Evolutionary conservation across 2,113 vertebrate genomes (phyloP), one percentile per base, ranked within the genome.

Genomic region (Tichodroma muraria): DNA sequence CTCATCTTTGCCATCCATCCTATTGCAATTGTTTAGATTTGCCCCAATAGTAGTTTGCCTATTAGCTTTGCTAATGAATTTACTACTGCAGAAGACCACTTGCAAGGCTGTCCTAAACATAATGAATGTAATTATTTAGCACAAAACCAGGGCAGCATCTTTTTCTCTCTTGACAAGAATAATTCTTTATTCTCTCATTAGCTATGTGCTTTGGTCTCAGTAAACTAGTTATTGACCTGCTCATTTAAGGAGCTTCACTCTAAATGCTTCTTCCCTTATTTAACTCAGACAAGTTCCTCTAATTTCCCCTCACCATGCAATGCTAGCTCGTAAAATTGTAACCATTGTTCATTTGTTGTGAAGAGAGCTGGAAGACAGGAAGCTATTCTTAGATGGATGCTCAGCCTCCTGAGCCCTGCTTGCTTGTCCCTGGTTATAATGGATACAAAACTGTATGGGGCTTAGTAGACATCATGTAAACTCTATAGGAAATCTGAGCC

Each of bases 81-180:
- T 98, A 97, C 97, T 96, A 96, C 96, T 95, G 96, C 95, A 96
- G 94, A 97, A 91, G 88, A 97, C 97, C 96, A 97, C 97, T 98
- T 97, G 96, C 98, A 95, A 97, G 95, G 94, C 95, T 97, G 93
- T 97, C 97, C 96, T 97, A 95, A 97, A 95, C 71, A 89, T 97
- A 98, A 98, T 97, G 97, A 98, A 98, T 97, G 97, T 95, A 97
- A 98, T 98, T 98, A 98, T 98, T 98, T 97, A 98, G 95, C 96
- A 94, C 95, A 97, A 98, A 97, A 97, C 94, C 85, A 85, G 95
- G 93, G 96, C 96, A 96, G 95, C 97, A 93, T 98, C 97, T 97
- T 97, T 97, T 96, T 95, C 91, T 95, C 88, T 89, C 94, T 97
- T 97, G 98, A 98, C 98, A 98, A 96, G 97, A 96, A 97, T 97